A percentile compares a stretch with the other conserved stretches of the same genome.
phyloP scores from a whole-genome alignment of 2,888 invertebrate species.

The Graphium colonna region DNA sequence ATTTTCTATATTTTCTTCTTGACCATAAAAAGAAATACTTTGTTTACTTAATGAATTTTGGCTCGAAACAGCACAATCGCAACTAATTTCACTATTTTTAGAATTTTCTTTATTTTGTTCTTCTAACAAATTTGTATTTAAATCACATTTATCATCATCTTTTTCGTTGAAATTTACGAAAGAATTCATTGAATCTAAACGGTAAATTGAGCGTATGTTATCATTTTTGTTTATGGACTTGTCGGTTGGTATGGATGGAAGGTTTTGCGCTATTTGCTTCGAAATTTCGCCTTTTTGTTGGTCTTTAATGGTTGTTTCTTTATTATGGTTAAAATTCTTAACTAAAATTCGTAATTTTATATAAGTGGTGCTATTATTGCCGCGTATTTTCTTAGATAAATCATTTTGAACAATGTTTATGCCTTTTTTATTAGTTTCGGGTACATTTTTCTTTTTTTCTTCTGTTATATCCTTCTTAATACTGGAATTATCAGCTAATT shows the following conservation, averaged over 20 bases:
- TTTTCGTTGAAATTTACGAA: neutral
- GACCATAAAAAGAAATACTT: slow-evolving; percentile 38
- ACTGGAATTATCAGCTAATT: slow-evolving; percentile 43
- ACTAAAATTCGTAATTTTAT: slow-evolving; percentile 58
- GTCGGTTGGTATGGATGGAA: slow-evolving; percentile 30
- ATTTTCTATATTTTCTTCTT: slow-evolving; percentile 25
- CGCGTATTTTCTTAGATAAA: slow-evolving; percentile 25
- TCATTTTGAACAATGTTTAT: slow-evolving; percentile 41
- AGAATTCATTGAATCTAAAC: neutral
- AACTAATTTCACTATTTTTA: too few relatives aligned
- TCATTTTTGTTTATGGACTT: neutral
- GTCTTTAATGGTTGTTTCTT: slow-evolving; percentile 12
- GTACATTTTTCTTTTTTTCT: slow-evolving; percentile 25
- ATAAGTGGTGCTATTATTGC: slow-evolving; percentile 46
- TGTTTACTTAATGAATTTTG: slow-evolving; percentile 35
- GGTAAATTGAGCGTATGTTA: neutral
- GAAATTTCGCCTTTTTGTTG: slow-evolving; percentile 38
- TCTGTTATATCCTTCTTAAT: slow-evolving; percentile 24
- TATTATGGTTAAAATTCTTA: slow-evolving; percentile 47
- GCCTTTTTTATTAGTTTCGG: slow-evolving; percentile 32
- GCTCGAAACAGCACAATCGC: too few relatives aligned
- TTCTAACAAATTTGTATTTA: too few relatives aligned
- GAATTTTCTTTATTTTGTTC: too few relatives aligned
- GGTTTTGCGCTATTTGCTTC: slow-evolving; percentile 51
- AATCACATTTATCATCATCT: slow-evolving; percentile 27